phyloP scores from a whole-genome alignment of 2,888 invertebrate species.

The Xestia c-nigrum region DNA sequence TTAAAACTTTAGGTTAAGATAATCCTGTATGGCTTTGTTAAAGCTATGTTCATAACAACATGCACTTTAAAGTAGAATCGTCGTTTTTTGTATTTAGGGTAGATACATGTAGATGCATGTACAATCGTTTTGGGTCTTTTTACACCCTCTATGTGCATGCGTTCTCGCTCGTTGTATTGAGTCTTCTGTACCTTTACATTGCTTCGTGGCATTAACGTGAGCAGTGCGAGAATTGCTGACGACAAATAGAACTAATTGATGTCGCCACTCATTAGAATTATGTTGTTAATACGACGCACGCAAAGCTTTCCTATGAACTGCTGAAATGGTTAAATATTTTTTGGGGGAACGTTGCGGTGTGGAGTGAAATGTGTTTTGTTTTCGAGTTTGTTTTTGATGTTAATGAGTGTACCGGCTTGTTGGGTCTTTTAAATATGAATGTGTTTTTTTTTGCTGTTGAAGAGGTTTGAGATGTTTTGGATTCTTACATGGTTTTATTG shows the following conservation, averaged over 20 bases:
- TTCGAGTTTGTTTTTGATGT: background rate
- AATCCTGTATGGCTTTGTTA: background rate
- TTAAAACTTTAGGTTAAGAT: background rate
- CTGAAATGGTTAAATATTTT: slow-evolving; percentile 50
- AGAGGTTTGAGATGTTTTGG: background rate
- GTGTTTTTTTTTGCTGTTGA: background rate
- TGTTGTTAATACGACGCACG: slow-evolving; percentile 75
- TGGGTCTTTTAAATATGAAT: background rate
- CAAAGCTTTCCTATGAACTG: slow-evolving; percentile 64
- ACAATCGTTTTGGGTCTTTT: no score
- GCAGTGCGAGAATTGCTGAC: slow-evolving; percentile 70
- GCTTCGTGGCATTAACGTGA: slow-evolving; percentile 54
- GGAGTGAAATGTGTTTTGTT: slow-evolving; percentile 1
- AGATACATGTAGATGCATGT: no score
- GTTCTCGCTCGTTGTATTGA: background rate
- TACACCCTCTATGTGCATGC: no score
- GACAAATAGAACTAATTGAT: slow-evolving; percentile 81
- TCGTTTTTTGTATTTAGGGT: background rate
- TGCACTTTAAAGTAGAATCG: background rate
- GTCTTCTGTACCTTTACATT: background rate
- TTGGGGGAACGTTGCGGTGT: slow-evolving; percentile 13
- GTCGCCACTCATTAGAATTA: slow-evolving; percentile 77
- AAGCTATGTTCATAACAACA: background rate
- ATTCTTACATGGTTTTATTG: background rate
- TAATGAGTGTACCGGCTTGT: background rate